Conservation (phyloP, 1,140 invertebrate species). For the Tetraneura akinire region DNA sequence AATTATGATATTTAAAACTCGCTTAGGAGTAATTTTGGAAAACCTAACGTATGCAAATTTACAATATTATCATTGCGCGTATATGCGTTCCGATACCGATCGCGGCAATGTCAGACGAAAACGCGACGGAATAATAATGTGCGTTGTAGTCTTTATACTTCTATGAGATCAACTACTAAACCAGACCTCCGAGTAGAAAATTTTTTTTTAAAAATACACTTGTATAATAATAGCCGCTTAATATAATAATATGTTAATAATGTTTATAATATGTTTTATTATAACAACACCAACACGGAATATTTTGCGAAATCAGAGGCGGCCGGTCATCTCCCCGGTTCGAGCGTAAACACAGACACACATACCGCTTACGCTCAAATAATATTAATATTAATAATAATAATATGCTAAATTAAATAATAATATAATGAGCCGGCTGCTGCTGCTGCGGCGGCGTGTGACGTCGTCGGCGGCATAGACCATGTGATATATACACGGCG, state of each 20-base stretch:
- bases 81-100: constrained; percentile 25
- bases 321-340: neutral
- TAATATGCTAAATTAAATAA: constrained; percentile 10
- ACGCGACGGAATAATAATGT: neutral
- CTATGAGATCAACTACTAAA: constrained; percentile 9
- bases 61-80: neutral
- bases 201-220: neutral
- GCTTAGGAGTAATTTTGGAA: neutral
- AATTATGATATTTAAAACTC: too few species aligned
- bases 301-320: constrained; percentile 8
- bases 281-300: neutral
- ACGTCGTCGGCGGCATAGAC: neutral
- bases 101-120: neutral
- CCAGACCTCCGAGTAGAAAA: neutral
- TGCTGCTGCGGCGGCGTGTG: neutral
- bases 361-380: neutral
- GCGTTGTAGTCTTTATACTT: neutral
- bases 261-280: too few species aligned
- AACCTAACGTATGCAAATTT: neutral
- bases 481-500: constrained; percentile 32
- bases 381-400: constrained; percentile 18
- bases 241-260: neutral
- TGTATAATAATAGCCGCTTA: constrained; percentile 16
- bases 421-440: constrained; percentile 30
- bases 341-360: neutral